phyloP scores from a whole-genome alignment of 2,113 vertebrate genomes.

The Calonectris borealis region DNA sequence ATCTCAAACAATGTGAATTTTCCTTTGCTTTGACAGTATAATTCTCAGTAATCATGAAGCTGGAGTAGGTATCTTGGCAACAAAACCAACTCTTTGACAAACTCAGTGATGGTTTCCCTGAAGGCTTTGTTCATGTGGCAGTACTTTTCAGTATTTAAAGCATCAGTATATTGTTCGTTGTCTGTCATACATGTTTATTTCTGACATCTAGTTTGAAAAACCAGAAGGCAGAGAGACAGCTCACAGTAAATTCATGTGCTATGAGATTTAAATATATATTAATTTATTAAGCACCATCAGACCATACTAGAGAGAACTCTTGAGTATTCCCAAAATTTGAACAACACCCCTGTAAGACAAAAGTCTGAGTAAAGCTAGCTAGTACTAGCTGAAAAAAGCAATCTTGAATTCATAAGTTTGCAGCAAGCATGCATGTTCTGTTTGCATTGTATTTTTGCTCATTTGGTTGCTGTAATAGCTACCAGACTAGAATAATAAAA shows the following conservation, averaged over 20 bases:
- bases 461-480: not conserved
- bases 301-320: not conserved
- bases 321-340: not conserved
- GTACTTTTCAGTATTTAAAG: not conserved
- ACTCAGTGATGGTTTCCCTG: not conserved
- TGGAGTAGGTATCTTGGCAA: conserved; percentile 29
- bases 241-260: not conserved
- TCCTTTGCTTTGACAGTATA: conserved; percentile 24
- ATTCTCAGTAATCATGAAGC: conserved; percentile 3
- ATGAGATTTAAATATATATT: not conserved
- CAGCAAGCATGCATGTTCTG: not conserved
- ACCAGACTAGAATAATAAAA: not conserved
- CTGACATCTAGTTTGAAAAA: not conserved
- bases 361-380: not conserved
- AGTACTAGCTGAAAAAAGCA: not conserved
- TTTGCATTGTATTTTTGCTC: not conserved
- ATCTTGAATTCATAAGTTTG: not conserved
- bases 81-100: conserved; percentile 19
- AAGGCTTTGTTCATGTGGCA: not conserved
- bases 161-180: not conserved
- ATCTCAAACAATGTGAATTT: not conserved
- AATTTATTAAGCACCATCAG: not conserved
- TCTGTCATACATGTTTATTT: not conserved
- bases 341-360: not conserved
- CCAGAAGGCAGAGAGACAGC: not conserved